phyloP scores from a whole-genome alignment of 2,888 invertebrate genomes.

The Psylliodes chrysocephalus region DNA sequence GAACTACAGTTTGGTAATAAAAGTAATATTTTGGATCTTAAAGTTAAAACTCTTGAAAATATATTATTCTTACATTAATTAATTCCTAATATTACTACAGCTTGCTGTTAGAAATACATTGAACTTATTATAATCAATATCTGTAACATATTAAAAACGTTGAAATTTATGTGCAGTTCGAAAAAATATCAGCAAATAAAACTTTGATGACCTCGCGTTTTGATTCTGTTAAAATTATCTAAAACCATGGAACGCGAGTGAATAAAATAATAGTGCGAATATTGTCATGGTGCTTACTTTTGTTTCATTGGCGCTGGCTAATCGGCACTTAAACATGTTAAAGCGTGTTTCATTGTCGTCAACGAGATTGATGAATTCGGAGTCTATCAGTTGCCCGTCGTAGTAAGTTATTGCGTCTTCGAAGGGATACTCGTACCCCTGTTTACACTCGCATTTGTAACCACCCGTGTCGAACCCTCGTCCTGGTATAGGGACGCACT shows the following conservation, averaged over 20 bases:
- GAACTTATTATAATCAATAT: no score
- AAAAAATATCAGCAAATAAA: neutral
- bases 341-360: slow-evolving; percentile 83
- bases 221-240: slow-evolving; percentile 25
- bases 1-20: slow-evolving; percentile 14
- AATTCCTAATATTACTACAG: no score
- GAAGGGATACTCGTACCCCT: slow-evolving; percentile 97
- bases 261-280: slow-evolving; percentile 42
- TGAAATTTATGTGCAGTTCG: no score
- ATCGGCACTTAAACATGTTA: slow-evolving; percentile 91
- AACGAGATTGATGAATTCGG: slow-evolving; percentile 91
- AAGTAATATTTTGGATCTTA: neutral
- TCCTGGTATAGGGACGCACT: slow-evolving; percentile 95
- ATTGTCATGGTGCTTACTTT: slow-evolving; percentile 67
- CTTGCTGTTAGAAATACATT: no score
- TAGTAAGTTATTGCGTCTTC: slow-evolving; percentile 94
- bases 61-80: no score
- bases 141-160: no score
- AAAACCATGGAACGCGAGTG: slow-evolving; percentile 32
- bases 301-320: slow-evolving; percentile 82
- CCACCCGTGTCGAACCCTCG: slow-evolving; percentile 93
- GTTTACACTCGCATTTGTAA: slow-evolving; percentile 97
- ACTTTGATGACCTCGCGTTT: neutral
- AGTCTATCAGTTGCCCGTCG: slow-evolving; percentile 95
- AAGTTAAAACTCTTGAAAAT: no score